A percentile compares a stretch with the other conserved stretches of the same genome.
Conservation (phyloP, 2,888 invertebrate species). For the Leptinotarsa juncta region DNA sequence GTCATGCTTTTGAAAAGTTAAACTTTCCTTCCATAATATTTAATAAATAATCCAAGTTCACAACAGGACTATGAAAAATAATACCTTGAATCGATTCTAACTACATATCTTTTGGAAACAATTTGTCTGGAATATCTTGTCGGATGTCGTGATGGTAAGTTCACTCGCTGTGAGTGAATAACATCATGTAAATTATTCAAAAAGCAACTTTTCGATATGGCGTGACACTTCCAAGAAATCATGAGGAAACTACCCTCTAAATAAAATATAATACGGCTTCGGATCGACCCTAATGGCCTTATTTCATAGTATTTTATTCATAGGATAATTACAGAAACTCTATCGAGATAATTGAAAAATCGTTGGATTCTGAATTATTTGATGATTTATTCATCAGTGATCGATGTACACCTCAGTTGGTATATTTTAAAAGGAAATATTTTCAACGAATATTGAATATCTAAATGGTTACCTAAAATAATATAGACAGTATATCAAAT, state of each 20-base stretch:
- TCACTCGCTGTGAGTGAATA: constrained; percentile 23
- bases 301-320: constrained; percentile 34
- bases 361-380: constrained; percentile 24
- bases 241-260: constrained; percentile 21
- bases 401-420: neutral
- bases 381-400: neutral
- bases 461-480: neutral
- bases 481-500: neutral
- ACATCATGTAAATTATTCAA: constrained; percentile 32
- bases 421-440: neutral
- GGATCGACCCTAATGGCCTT: constrained; percentile 15
- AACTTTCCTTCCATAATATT: too few relatives aligned
- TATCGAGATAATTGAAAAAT: constrained; percentile 28
- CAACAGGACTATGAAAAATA: too few relatives aligned
- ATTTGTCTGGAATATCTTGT: too few relatives aligned
- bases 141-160: constrained; percentile 20
- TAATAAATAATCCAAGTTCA: too few relatives aligned
- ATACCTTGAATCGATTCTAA: too few relatives aligned
- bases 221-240: constrained; percentile 31
- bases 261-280: constrained; percentile 32
- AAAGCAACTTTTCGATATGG: constrained; percentile 27
- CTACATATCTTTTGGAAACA: too few relatives aligned
- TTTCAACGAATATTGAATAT: neutral
- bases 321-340: constrained; percentile 30
- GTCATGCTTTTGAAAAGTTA: too few relatives aligned